Evolutionary conservation across 30 jellyfish, hydroid and myxozoan species (phyloP), one percentile per base, ranked within the genome.

Genomic region (Chironex yamaguchii): DNA sequence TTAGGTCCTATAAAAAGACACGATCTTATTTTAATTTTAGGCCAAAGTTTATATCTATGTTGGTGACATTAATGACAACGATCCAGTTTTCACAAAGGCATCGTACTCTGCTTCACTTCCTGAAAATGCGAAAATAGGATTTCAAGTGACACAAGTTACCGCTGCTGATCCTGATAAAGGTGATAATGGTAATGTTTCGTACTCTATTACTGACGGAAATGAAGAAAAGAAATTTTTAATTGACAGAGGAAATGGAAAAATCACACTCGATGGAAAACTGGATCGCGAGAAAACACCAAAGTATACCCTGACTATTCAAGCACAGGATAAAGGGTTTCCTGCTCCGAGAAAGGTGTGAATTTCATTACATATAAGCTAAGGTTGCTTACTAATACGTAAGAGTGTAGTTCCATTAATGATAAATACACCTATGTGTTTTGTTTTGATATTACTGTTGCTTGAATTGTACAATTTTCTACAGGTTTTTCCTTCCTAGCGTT

Each of bases 91-190:
- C 89, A 73, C 73, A 23, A 91, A 92, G 66, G 67, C 67, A 4
- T 32, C 42, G 14, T 92, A 92, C 66, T 14, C 84, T 21, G 79
- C 97, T 3, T 3, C 86, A 25, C 29, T 93, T 22, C 33, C 51
- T 33, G 98, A 93, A 49, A 92, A 93, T 28, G 17, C 84, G 32
- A 58, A 75, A 0, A 36, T 71, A 13, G 65, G 52, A 21, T 50
- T 90, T 9, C 78, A 22, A 3, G 97, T 93, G 29, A 53, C 71
- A 11, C 53, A 65, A 34, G 97, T 93, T 2, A 29, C 58, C 2
- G 98, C 98, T 23, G 36, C 82, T 33, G 98, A 92, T 58, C 67
- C 79, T 24, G 98, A 92, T 64, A 71, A 66, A 23, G 96, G 96
- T 14, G 78, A 84, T 31, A 86, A 92, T 64, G 96, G 98, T 11